Evolutionary conservation across 2,888 invertebrate species (phyloP).

Genomic region (Mythimna lalbum): DNA sequence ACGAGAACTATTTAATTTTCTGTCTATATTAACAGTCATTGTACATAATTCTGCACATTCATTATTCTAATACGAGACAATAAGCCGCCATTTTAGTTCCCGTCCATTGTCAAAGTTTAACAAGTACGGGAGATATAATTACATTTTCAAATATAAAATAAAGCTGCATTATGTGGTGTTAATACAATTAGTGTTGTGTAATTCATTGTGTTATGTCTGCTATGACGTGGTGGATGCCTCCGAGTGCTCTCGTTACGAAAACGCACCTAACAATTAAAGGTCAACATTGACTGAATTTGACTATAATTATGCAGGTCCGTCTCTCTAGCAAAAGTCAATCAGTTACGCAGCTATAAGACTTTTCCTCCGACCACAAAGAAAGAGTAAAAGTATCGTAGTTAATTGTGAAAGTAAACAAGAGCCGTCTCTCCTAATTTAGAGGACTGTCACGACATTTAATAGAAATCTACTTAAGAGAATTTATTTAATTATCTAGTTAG

Average conservation of each 20-base stretch:
- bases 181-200: constrained; percentile 88
- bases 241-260: constrained; percentile 78
- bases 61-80: constrained; percentile 85
- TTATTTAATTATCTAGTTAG: constrained; percentile 82
- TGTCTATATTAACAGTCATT: constrained; percentile 77
- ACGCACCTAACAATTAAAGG: constrained; percentile 51
- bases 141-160: constrained; percentile 85
- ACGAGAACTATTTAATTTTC: constrained; percentile 74
- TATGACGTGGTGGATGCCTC: constrained; percentile 56
- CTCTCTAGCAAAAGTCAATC: background rate
- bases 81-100: constrained; percentile 83
- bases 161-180: constrained; percentile 80
- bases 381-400: constrained; percentile 8
- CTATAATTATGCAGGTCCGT: constrained; percentile 8
- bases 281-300: constrained; percentile 8
- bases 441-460: constrained; percentile 81
- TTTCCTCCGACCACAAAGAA: background rate
- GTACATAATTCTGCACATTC: constrained; percentile 79
- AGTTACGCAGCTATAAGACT: background rate
- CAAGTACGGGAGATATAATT: constrained; percentile 83
- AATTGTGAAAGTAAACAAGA: constrained; percentile 56
- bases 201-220: constrained; percentile 75
- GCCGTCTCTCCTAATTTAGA: constrained; percentile 63
- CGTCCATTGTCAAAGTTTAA: constrained; percentile 86
- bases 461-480: constrained; percentile 83